Evolutionary conservation across 2,113 vertebrate species (phyloP), one percentile per base, ranked within the genome.

Genomic region (Desmodus rotundus): DNA sequence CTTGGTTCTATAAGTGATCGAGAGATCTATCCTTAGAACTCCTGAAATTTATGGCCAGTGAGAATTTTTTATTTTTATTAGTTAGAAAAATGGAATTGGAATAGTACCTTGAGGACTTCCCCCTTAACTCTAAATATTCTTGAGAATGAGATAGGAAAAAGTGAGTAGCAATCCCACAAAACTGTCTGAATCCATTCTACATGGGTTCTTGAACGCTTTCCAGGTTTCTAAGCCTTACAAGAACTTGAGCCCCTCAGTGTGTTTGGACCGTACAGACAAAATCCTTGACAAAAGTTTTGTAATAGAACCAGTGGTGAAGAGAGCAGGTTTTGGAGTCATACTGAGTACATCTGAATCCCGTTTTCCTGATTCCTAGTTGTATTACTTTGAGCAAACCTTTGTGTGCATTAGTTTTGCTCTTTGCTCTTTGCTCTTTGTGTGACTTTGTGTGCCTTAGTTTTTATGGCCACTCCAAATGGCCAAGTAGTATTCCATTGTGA

Each of bases 41-140:
- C 4, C 24, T 78, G 26, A 61, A 93, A 87, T 73, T 56, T 58
- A 28, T 89, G 33, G 36, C 5, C 43, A 43, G 1, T 61, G 3
- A 82, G 28, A 10, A 83, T 89, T 38, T 82, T 78, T 67, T 17
- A 67, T 50, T 87, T 93, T n/a, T 84, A 70, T 89, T 83, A 58
- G 10, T 90, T 84, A 77, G 12, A 94, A 88, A 7, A 94, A 93
- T 80, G 15, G n/a, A 84, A 43, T 36, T 82, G 31, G n/a, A 54
- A 26, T 28, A 11, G 3, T 20, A 4, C 28, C 7, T 70, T 45
- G 50, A 87, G 22, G 20, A 36, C 6, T 56, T 67, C 9, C 9
- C 72, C 13, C 5, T 92, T 83, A 16, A 9, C 8, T 83, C 5
- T 54, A 84, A 82, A n/a, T 89, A 41, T 50, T 93, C 52, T 80